Base-by-base conservation (phyloP, 2,888 invertebrate species). In the Eremobia ochroleuca region DNA sequence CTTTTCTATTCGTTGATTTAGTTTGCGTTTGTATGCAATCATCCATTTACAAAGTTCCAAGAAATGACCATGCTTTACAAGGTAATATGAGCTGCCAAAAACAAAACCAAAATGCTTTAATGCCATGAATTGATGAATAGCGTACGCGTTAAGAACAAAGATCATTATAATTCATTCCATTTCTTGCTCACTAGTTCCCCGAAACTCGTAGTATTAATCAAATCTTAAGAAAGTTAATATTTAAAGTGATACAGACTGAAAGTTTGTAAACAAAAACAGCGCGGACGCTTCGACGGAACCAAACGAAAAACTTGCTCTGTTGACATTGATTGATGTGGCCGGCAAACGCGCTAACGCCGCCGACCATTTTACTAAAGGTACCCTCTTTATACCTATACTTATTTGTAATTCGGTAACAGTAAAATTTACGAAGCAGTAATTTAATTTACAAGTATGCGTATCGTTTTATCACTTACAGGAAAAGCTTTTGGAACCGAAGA, bases 291-390 rank as follows among this genome's bases (percentile, higher is more conserved):
- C 91, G 92, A 92, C 93, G 92, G 91, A 93, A 93, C 94, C 93
- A 92, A 92, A 91, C 92, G 94, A 95, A 96, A 96, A 96, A 96
- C 95, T 96, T 95, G 93, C 89, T 93, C 89, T 81, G 81, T 83
- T 94, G 96, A 96, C 96, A 92, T 92, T 96, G 96, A 96, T 96
- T 93, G 95, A 96, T 96, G 96, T 91, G 92, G 89, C 88, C 89
- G 89, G 91, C 92, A 90, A 91, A 90, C 90, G 92, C 91, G 92
- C 93, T 87, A 90, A 91, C 91, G 92, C 89, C 90, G 91, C 87
- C 90, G 88, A 89, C 91, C 93, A 90, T 92, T 94, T 93, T 90
- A 91, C 90, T 90, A 91, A 90, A 91, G 91, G 91, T 91, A 90
- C 91, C 89, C 85, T 87, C 85, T 79, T 87, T 89, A 90, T 89